These are phyloP conservation scores for Saguinus midas DNA, from an alignment of 2,113 vertebrate species.

Conservation along the genomic window DNA sequence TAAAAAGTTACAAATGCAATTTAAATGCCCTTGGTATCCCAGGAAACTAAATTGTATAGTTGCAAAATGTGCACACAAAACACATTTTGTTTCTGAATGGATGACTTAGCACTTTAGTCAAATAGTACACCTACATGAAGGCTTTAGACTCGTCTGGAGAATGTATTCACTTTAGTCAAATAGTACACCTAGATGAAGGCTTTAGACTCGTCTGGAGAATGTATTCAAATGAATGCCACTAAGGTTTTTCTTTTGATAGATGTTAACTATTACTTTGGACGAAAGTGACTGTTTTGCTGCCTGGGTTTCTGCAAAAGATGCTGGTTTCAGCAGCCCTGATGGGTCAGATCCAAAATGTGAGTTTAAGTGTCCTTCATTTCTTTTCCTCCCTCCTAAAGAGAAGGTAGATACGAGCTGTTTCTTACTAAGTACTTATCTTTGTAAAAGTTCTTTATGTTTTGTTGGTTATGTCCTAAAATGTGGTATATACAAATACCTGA, in stretches of 20 bases:
- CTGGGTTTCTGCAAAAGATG: constrained; percentile 99
- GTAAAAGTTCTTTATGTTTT: not conserved
- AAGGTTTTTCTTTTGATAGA: constrained; percentile 82
- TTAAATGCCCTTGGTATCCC: not conserved
- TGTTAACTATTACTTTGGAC: constrained; percentile 98
- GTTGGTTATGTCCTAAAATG: not conserved
- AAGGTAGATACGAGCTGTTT: not conserved
- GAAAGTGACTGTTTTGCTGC: constrained; percentile 99
- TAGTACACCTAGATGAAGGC: not conserved
- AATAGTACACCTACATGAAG: not conserved
- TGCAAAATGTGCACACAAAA: not conserved
- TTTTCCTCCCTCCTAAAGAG: not conserved
- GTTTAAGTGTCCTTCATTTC: constrained; percentile 62
- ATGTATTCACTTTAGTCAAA: not conserved
- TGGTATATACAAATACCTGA: not conserved
- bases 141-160: not conserved
- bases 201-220: not conserved
- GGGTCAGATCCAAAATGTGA: constrained; percentile 98
- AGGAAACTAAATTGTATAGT: not conserved
- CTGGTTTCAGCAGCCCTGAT: constrained; percentile 96
- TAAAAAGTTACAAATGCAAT: no score
- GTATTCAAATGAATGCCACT: not conserved
- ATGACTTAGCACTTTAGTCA: not conserved
- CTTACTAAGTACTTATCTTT: not conserved
- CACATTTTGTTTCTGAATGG: not conserved